A percentile compares a stretch with the other conserved stretches of the same genome.
phyloP scores from a whole-genome alignment of 2,797 vertebrate genomes.

The Chrysocyon brachyurus region DNA sequence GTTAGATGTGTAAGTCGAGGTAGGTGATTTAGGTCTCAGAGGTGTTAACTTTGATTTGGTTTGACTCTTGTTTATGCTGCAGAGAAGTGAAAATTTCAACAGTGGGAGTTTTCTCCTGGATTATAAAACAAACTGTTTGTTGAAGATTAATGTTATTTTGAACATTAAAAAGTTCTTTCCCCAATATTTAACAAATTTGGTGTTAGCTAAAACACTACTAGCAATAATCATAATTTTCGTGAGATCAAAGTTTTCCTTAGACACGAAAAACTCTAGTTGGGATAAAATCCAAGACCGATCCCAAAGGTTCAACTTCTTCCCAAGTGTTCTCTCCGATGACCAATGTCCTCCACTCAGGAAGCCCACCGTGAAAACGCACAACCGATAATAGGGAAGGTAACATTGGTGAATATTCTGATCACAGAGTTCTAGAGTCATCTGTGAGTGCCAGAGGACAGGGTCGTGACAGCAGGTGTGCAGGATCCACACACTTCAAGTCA shows the following conservation, averaged over 20 bases:
- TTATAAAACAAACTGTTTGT: not conserved
- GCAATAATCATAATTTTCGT: not conserved
- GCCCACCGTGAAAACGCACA: not conserved
- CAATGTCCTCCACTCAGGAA: not conserved
- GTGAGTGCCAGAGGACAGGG: not conserved
- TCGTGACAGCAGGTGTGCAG: not conserved
- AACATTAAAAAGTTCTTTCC: not conserved
- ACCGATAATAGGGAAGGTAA: not conserved
- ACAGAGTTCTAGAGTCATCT: not conserved
- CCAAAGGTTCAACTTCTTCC: not conserved
- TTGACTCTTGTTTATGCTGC: not conserved
- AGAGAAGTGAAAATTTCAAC: not conserved
- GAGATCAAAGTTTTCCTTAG: not conserved
- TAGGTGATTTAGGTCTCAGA: not conserved
- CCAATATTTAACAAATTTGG: not conserved
- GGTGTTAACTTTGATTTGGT: not conserved
- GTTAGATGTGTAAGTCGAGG: not conserved
- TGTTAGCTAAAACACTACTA: constrained; percentile 22
- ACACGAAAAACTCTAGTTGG: not conserved
- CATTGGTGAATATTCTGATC: not conserved
- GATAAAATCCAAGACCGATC: not conserved
- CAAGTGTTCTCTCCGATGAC: not conserved
- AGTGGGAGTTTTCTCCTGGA: not conserved
- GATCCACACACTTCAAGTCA: not conserved
- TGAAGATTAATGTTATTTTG: not conserved